Conservation (phyloP, 2,113 vertebrate genomes). For the Nibea albiflora region DNA sequence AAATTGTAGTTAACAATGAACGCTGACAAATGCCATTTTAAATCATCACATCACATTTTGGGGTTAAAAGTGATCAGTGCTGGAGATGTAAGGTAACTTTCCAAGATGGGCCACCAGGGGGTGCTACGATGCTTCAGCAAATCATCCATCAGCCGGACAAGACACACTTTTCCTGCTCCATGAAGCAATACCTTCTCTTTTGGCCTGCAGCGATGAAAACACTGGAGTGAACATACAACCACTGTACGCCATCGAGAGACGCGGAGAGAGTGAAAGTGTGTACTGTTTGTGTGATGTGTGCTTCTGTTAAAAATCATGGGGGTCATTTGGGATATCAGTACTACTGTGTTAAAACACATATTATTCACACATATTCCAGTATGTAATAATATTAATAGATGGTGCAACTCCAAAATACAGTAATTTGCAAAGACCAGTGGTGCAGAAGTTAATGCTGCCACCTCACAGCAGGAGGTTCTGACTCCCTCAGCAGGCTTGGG, state of each 20-base stretch:
- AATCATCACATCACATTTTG: neutral
- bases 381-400: neutral
- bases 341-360: neutral
- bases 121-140: neutral
- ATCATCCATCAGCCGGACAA: neutral
- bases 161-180: neutral
- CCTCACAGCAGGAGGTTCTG: too few relatives aligned
- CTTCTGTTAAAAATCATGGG: too few relatives aligned
- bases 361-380: neutral
- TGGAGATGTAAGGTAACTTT: neutral
- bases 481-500: too few relatives aligned
- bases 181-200: neutral
- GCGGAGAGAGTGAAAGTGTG: neutral
- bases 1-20: too few relatives aligned
- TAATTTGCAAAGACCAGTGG: too few relatives aligned
- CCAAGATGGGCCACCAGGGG: conserved; percentile 24
- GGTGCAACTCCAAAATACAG: neutral
- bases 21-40: too few relatives aligned
- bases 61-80: neutral
- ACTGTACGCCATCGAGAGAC: neutral
- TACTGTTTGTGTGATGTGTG: too few relatives aligned
- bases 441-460: too few relatives aligned
- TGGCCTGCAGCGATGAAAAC: neutral
- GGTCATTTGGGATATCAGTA: too few relatives aligned
- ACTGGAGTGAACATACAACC: neutral